phyloP scores from a whole-genome alignment of 1,140 invertebrate genomes.

The Cydia pomonella region DNA sequence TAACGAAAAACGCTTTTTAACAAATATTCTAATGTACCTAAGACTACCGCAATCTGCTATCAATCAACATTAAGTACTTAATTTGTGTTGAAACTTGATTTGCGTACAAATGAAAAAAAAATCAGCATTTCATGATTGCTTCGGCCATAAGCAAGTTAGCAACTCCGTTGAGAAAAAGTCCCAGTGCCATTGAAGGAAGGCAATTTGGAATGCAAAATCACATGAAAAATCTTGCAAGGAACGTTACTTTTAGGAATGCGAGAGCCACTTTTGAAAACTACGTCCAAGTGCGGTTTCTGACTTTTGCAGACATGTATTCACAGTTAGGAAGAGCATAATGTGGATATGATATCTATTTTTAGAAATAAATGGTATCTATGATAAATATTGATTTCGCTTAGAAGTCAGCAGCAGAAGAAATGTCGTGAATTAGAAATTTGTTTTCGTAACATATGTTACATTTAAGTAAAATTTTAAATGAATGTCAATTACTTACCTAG shows the following conservation, averaged over 20 bases:
- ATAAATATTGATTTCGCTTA: no score
- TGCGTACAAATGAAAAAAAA: background rate
- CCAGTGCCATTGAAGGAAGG: constrained; percentile 10
- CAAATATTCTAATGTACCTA: no score
- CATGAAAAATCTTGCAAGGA: constrained; percentile 46
- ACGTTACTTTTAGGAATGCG: constrained; percentile 51
- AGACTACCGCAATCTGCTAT: no score
- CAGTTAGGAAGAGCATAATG: constrained; percentile 33
- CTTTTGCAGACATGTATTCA: constrained; percentile 46
- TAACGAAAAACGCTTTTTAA: no score
- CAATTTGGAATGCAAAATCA: constrained; percentile 50
- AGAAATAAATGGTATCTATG: background rate
- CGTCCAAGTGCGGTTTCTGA: constrained; percentile 51
- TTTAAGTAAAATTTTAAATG: no score
- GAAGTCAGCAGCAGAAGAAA: no score
- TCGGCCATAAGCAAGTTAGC: constrained; percentile 10
- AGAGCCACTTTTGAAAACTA: constrained; percentile 56
- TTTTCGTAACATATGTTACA: no score
- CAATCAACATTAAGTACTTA: background rate
- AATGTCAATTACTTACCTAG: no score
- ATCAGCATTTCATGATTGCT: constrained; percentile 1
- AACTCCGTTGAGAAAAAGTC: constrained; percentile 10
- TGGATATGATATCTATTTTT: background rate
- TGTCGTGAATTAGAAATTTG: no score
- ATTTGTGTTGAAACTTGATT: background rate